Evolutionary conservation across 2,888 invertebrate genomes (phyloP).

Genomic region (Stenchaetothrips biformis): DNA sequence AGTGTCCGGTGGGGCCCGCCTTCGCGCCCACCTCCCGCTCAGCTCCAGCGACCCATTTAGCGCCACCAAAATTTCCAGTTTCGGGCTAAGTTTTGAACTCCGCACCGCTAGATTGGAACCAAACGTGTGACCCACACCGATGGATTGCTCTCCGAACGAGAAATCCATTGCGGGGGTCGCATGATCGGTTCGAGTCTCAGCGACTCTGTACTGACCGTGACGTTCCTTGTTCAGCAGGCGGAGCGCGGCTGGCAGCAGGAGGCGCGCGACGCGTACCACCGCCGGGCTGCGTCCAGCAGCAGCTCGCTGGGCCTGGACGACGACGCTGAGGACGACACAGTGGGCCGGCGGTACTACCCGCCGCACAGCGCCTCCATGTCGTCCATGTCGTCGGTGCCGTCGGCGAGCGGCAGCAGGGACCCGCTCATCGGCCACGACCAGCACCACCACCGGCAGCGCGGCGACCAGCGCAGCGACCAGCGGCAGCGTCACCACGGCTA

Average conservation of each 20-base stretch:
- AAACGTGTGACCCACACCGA: no score
- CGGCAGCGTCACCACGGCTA: background rate
- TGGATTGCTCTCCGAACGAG: no score
- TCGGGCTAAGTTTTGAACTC: no score
- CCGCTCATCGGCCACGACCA: constrained; percentile 17
- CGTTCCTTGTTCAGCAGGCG: background rate
- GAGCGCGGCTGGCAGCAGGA: constrained; percentile 9
- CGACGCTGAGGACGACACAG: background rate
- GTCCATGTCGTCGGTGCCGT: constrained; percentile 15
- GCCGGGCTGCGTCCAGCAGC: constrained; percentile 5
- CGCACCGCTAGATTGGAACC: no score
- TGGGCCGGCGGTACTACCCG: background rate
- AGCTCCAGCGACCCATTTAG: no score
- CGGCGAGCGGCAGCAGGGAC: constrained; percentile 9
- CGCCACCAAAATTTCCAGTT: no score
- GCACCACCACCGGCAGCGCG: background rate
- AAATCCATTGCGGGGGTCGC: no score
- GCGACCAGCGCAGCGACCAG: background rate
- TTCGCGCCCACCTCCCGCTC: background rate
- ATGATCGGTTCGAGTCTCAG: no score
- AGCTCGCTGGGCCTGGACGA: background rate
- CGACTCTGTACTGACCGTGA: no score
- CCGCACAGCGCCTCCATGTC: background rate
- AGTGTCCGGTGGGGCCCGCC: constrained; percentile 6
- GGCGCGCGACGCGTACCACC: background rate